phyloP scores from a whole-genome alignment of 1,140 invertebrate genomes.

The Eurosta solidaginis region DNA sequence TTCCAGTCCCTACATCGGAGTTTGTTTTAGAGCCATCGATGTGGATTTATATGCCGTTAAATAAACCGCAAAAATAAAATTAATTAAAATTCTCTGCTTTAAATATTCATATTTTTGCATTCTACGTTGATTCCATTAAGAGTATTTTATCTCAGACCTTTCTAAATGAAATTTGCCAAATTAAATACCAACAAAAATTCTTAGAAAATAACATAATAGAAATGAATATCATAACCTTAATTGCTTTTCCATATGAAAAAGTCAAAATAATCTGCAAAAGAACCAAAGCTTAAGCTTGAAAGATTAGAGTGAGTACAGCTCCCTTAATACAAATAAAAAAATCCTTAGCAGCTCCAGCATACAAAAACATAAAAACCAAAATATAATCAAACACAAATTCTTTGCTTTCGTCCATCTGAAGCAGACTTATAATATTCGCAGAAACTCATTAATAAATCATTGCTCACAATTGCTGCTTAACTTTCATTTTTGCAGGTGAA shows the following conservation, averaged over 20 bases:
- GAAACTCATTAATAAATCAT: conserved; percentile 27
- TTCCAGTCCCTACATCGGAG: too few relatives aligned
- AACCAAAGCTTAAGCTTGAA: background rate
- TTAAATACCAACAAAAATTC: background rate
- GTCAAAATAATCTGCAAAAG: background rate
- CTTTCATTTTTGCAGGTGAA: background rate
- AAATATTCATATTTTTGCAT: too few relatives aligned
- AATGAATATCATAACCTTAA: conserved; percentile 16
- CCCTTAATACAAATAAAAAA: background rate
- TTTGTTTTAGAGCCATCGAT: too few relatives aligned
- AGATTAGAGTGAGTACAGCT: background rate
- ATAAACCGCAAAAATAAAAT: too few relatives aligned
- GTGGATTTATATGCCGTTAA: too few relatives aligned
- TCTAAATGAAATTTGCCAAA: background rate
- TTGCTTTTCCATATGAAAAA: conserved; percentile 5
- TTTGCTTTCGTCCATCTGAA: background rate
- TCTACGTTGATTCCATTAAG: too few relatives aligned
- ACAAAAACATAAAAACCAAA: background rate
- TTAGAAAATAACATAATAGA: conserved; percentile 16
- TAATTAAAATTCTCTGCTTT: too few relatives aligned
- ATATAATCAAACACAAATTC: background rate
- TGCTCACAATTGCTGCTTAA: conserved; percentile 1
- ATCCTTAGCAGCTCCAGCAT: too few relatives aligned
- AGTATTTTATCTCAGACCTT: too few relatives aligned
- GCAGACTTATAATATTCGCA: background rate